These are phyloP conservation scores for Pararge aegeria DNA, from an alignment of 1,140 invertebrate species.

Conservation along the genomic window DNA sequence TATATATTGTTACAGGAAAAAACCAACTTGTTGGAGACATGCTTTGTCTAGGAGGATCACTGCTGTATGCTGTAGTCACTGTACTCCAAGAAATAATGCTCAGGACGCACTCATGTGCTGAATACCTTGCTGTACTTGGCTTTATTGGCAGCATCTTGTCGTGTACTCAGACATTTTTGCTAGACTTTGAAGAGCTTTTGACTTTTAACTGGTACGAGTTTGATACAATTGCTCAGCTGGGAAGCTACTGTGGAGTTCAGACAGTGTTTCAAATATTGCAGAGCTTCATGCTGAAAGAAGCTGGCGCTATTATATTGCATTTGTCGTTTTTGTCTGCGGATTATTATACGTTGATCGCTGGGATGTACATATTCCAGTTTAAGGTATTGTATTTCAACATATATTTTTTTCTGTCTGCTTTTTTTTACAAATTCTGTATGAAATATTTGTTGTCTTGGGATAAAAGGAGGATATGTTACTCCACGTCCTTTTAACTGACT, in stretches of 20 bases:
- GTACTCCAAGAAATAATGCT: conserved; percentile 92
- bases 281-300: conserved; percentile 87
- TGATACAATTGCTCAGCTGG: conserved; percentile 68
- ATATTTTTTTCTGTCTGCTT: background rate
- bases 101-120: conserved; percentile 88
- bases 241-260: conserved; percentile 77
- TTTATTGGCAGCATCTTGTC: conserved; percentile 90
- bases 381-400: conserved; percentile 83
- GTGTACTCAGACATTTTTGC: conserved; percentile 85
- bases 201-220: conserved; percentile 81
- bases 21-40: conserved; percentile 91
- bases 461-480: too few relatives aligned
- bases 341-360: conserved; percentile 91
- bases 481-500: too few relatives aligned
- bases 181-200: conserved; percentile 74
- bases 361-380: conserved; percentile 90
- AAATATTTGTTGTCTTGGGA: too few relatives aligned
- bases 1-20: conserved; percentile 82
- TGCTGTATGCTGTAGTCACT: conserved; percentile 90
- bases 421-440: background rate
- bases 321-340: conserved; percentile 91
- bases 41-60: conserved; percentile 89
- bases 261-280: conserved; percentile 90
- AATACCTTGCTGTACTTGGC: conserved; percentile 93
- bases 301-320: conserved; percentile 90